These are phyloP conservation scores for Pterostichus madidus DNA, from an alignment of 2,888 invertebrate species.

Conservation along the genomic window DNA sequence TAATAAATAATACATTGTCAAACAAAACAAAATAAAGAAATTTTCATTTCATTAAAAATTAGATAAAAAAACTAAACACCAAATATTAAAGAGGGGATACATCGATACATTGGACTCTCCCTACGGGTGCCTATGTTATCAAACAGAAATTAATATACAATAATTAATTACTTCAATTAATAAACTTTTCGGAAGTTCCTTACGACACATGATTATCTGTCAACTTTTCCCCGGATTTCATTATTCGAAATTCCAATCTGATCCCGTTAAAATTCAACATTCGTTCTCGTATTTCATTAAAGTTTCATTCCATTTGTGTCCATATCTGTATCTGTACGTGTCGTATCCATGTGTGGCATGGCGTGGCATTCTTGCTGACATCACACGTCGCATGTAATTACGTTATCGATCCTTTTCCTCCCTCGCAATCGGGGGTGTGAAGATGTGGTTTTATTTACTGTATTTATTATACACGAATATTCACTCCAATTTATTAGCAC, in stretches of 20 bases:
- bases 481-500: not conserved
- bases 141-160: no score
- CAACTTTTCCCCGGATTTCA: not conserved
- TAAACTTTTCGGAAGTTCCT: not conserved
- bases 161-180: not conserved
- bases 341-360: not conserved
- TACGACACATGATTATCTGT: constrained; percentile 1
- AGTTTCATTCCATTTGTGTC: not conserved
- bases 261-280: not conserved
- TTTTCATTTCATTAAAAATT: no score
- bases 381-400: constrained; percentile 39
- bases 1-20: no score
- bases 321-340: not conserved
- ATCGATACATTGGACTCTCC: no score
- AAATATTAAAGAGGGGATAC: no score
- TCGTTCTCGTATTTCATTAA: not conserved
- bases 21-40: no score
- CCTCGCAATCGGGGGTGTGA: not conserved
- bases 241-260: not conserved
- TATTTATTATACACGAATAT: constrained; percentile 16
- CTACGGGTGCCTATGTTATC: no score
- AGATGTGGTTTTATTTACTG: constrained; percentile 36
- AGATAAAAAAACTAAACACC: no score
- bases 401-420: constrained; percentile 11
- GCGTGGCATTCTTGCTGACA: constrained; percentile 19